phyloP scores from a whole-genome alignment of 1,140 invertebrate species.

The Drosophila malerkotliana region DNA sequence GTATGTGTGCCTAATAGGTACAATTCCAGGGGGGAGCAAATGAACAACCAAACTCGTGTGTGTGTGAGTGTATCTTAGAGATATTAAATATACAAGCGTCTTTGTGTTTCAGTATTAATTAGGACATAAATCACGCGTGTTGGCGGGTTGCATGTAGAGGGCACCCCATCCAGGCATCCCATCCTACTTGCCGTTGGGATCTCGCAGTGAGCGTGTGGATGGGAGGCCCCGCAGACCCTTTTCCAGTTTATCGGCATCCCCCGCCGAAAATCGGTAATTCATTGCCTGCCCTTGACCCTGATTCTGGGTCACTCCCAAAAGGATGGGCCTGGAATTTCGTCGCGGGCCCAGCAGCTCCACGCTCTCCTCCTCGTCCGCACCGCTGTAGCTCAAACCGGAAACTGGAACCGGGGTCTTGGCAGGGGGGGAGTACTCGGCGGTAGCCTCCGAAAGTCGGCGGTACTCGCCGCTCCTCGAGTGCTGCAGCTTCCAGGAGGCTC shows the following conservation, averaged over 20 bases:
- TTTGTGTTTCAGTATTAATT: conserved; percentile 82
- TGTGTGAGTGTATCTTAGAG: conserved; percentile 64
- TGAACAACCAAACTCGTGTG: conserved; percentile 34
- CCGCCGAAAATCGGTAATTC: conserved; percentile 82
- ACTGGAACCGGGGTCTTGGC: conserved; percentile 53
- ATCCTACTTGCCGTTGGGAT: conserved; percentile 65
- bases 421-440: conserved; percentile 63
- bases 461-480: conserved; percentile 72
- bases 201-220: conserved; percentile 75
- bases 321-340: conserved; percentile 48
- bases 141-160: conserved; percentile 45
- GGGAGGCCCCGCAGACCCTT: conserved; percentile 75
- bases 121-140: conserved; percentile 75
- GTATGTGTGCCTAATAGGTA: conserved; percentile 19
- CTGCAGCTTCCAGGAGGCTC: conserved; percentile 75
- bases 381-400: conserved; percentile 31
- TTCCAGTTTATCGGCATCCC: conserved; percentile 83
- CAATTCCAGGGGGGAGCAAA: conserved; percentile 23
- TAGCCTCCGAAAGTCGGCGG: conserved; percentile 63
- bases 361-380: conserved; percentile 64
- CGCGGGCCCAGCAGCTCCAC: conserved; percentile 66
- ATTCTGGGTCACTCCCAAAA: conserved; percentile 42
- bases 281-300: conserved; percentile 56
- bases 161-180: conserved; percentile 4
- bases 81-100: conserved; percentile 81